Evolutionary conservation across 2,888 invertebrate genomes (phyloP), one percentile per base, ranked within the genome.

Genomic region (Dolichomitus sp.): DNA sequence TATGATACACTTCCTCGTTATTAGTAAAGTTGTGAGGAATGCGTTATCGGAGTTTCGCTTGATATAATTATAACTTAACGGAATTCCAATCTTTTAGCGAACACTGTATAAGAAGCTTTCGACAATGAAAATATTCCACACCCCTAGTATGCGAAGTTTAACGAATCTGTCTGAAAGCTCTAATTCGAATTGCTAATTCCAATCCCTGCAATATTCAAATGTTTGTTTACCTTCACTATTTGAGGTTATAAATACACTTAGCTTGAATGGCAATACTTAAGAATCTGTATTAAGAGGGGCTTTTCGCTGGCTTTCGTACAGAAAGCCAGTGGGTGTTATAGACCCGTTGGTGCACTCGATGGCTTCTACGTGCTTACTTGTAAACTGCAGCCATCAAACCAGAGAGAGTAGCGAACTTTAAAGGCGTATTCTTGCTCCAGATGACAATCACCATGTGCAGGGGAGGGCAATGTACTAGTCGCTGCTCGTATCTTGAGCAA

Each of bases 301-400:
- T 61, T 61, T 61, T 40, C 61, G 19, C n/a, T 27, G 27, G 70
- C 27, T 59, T 48, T 37, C 19, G 45, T 59, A 17, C 33, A 7
- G 37, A 12, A 30, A 59, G 45, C 23, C 54, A 37, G 19, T 11
- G 17, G 12, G 11, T 17, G 54, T 72, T 48, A 59, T 72, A 30
- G 12, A 72, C 19, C 72, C 59, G 45, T 30, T 27, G 7, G 59
- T 42, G 30, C 45, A 30, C 17, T 30, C 50, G 50, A 73, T 80
- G 42, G 68, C 17, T 30, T 73, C 30, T 61, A 54, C 52, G 68
- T 74, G 61, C 19, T 50, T 9, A 33, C 50, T 52, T 37, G 40
- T 23, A 68, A 68, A 37, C 42, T 80, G 50, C 68, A 42, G 42
- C 68, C 52, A 74, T 80, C 68, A 80, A 80, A 74, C 61, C n/a